Evolutionary conservation across 2,797 vertebrate species (phyloP).

Genomic region (Manis pentadactyla): DNA sequence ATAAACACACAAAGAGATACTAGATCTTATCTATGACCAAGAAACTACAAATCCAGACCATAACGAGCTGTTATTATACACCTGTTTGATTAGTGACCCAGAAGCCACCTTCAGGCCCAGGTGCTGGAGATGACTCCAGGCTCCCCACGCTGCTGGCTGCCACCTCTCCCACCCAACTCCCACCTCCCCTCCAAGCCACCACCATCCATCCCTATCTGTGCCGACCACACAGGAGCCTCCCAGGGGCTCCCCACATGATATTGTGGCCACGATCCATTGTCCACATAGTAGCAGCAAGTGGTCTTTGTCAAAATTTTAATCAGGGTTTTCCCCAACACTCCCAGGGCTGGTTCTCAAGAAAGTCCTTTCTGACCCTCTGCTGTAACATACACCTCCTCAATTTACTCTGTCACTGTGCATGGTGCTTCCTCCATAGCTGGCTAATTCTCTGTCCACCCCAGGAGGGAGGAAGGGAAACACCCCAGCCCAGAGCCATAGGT

Average conservation of each 20-base stretch:
- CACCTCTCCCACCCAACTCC: neutral
- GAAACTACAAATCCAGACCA: neutral
- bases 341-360: neutral
- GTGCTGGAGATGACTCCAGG: too few species aligned
- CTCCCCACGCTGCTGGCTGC: neutral
- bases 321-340: neutral
- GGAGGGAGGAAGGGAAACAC: neutral
- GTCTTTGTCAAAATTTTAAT: neutral
- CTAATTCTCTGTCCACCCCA: accelerated
- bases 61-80: too few species aligned
- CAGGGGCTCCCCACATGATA: accelerated
- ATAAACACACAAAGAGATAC: neutral
- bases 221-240: neutral
- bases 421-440: neutral
- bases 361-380: too few species aligned
- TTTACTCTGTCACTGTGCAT: neutral
- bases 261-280: too few species aligned
- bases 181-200: neutral
- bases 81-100: neutral
- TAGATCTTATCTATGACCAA: neutral
- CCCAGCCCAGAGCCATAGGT: neutral
- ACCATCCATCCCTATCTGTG: neutral
- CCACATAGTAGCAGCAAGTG: neutral
- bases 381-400: neutral
- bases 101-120: too few species aligned